Conservation (phyloP, 2,888 invertebrate species). For the Amblyjoppa proteus region DNA sequence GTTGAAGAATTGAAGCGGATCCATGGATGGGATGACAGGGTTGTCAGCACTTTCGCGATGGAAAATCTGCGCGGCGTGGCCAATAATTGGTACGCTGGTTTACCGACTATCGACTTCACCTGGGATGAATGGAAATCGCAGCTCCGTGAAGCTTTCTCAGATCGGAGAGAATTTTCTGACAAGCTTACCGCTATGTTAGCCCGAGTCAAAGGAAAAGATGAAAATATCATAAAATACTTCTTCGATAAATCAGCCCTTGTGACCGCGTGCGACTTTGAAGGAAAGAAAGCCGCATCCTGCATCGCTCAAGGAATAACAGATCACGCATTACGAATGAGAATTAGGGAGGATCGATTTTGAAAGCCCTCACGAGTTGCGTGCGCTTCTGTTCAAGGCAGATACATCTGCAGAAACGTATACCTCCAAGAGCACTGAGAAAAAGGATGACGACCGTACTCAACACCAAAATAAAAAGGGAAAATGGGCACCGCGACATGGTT, state of each 20-base stretch:
- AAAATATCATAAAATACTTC: constrained; percentile 51
- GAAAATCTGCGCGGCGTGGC: constrained; percentile 20
- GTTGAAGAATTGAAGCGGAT: constrained; percentile 32
- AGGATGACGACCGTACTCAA: not conserved
- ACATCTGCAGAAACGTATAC: not conserved
- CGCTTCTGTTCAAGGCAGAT: constrained; percentile 41
- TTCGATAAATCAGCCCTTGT: constrained; percentile 46
- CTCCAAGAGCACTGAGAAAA: not conserved
- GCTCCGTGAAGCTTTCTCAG: constrained; percentile 42
- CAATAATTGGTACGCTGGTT: constrained; percentile 8
- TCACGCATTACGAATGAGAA: constrained; percentile 30
- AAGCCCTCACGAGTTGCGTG: constrained; percentile 43
- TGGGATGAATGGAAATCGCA: constrained; percentile 49
- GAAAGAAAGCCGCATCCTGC: constrained; percentile 45
- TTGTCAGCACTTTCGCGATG: constrained; percentile 16
- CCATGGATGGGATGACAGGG: constrained; percentile 23
- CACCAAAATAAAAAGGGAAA: constrained; percentile 4
- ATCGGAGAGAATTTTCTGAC: constrained; percentile 44
- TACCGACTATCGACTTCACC: constrained; percentile 11
- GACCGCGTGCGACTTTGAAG: constrained; percentile 22
- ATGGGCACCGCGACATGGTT: not conserved
- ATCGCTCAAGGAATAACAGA: constrained; percentile 52
- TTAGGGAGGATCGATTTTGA: constrained; percentile 46
- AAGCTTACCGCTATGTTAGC: constrained; percentile 39
- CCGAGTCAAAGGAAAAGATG: constrained; percentile 30